These are phyloP conservation scores for Esox niger DNA, from an alignment of 2,113 vertebrate genomes.

Conservation along the genomic window DNA sequence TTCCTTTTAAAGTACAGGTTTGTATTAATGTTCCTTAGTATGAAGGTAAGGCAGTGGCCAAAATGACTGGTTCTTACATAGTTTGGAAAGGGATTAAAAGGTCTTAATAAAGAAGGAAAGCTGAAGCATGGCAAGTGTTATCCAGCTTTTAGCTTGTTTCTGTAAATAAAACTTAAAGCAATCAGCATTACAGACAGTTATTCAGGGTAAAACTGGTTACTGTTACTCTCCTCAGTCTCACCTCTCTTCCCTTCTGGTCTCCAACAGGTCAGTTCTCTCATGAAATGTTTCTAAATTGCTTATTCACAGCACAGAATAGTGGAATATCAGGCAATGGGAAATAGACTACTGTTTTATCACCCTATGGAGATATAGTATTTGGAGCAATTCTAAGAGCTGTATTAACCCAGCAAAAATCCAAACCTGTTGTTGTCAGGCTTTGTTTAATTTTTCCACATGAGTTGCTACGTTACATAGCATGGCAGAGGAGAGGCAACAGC, in stretches of 20 bases:
- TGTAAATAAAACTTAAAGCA: constrained; percentile 44
- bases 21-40: constrained; percentile 13
- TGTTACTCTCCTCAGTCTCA: not conserved
- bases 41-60: constrained; percentile 20
- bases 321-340: not conserved
- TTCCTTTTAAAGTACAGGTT: constrained; percentile 7
- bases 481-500: constrained; percentile 30
- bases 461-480: constrained; percentile 21
- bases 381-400: not conserved
- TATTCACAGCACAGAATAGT: not conserved
- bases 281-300: not conserved
- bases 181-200: not conserved
- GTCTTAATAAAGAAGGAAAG: not conserved
- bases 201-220: not conserved
- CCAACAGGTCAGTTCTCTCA: not conserved
- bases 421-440: not conserved
- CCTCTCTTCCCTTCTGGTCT: not conserved
- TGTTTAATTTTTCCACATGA: constrained; percentile 15
- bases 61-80: constrained; percentile 16
- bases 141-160: not conserved
- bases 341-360: not conserved
- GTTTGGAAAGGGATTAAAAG: constrained; percentile 52
- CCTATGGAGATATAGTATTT: not conserved
- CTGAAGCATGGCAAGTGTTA: not conserved
- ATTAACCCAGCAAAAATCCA: no score